Evolutionary conservation across 2,113 vertebrate species (phyloP), one percentile per base, ranked within the genome.

Genomic region (Pelobates fuscus): DNA sequence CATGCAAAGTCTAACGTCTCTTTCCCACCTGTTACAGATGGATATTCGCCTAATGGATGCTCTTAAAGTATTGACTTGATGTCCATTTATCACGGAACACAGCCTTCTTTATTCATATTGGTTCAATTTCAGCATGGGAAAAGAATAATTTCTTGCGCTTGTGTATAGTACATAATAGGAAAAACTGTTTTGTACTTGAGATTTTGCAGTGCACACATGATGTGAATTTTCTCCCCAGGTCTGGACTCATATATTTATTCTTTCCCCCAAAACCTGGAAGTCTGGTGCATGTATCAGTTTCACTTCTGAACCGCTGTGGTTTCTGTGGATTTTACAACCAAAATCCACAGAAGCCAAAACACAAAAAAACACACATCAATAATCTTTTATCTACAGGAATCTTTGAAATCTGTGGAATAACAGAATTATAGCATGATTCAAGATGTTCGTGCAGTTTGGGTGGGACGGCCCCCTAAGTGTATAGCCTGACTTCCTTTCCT

Each of bases 361-460:
- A 32, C 32, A 57, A 46, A 17, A 44, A 23, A 59, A 70, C 32
- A 70, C 24, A 70, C 55, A 58, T 70, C 57, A 60, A 70, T 32
- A 44, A 44, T 14, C 37, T 2, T 27, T 37, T 63, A 41, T 37
- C 29, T 21, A 21, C n/a, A 18, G 1, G 29, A 20, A 0, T 37
- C 37, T 41, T 63, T 63, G 26, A 41, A 63, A 41, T 63, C 11
- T 18, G 37, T 70, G 15, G 15, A 70, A 70, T 11, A 37, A 24
- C 30, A 26, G 59, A 60, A 60, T 70, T 26, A 44, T 24, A 70
- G 57, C 12, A n/a, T 21, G 1, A 18, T 20, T 37, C 12, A 7
- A n/a, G 55, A 60, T 59, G 27, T 27, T 23, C 23, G 17, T n/a
- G 55, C 8, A 14, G 8, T 43, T 58, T 12, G 21, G 67, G 32